Evolutionary conservation across 2,888 invertebrate genomes (phyloP), one percentile per base, ranked within the genome.

Genomic region (Cantharis lateralis): DNA sequence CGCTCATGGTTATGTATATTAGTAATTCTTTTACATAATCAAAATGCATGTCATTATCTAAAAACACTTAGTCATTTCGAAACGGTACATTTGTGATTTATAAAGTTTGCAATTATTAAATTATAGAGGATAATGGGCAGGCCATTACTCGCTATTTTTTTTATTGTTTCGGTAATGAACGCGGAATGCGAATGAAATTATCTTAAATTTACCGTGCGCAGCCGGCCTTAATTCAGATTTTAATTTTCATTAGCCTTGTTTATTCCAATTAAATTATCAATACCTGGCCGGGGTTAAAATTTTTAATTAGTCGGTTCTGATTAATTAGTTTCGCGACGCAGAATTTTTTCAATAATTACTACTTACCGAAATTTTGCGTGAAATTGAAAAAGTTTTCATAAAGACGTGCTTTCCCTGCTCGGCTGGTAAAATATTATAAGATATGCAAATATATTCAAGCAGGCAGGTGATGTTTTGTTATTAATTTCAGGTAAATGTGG

Each of bases 401-500:
- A 11, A 32, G 28, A 32, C 28, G 28, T 32, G 28, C 28, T 32
- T n/a, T 11, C 26, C 26, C 26, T 2, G n/a, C 32, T 32, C 32
- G 32, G 13, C 13, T 32, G 3, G 13, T 48, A 5, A n/a, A 48
- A n/a, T 48, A 48, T 48, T 48, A n/a, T 48, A 48, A 48, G 48
- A 48, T 66, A 66, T 66, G 64, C 20, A 66, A 66, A 66, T 66
- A 9, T 20, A 66, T 68, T 68, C 68, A 15, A 28, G 16, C 68
- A 68, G 9, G 24, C 68, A 68, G 68, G 24, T 68, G 68, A 68
- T 68, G 26, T 26, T 24, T 68, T 32, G 28, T 26, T 68, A 71
- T 75, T 75, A 75, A 71, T 85, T 85, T 20, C 82, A 87, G 86
- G 85, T 87, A 86, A 84, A 87, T 87, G 87, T 86, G 87, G 86